Evolutionary conservation across 37 sponge, comb jelly and placozoan species (phyloP), one percentile per base, ranked within the genome.

Genomic region (Ianthella basta): DNA sequence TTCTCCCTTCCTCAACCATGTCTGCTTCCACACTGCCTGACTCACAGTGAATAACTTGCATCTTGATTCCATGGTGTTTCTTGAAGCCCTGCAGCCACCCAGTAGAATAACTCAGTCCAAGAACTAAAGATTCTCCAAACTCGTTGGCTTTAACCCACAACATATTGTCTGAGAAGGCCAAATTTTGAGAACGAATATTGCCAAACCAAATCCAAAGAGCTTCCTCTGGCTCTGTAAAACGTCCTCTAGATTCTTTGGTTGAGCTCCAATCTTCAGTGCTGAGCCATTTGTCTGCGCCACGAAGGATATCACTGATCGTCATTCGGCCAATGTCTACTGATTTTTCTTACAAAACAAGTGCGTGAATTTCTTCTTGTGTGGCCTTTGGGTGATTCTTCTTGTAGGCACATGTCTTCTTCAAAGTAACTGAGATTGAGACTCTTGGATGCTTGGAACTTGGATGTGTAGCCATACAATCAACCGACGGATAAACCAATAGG

Each of bases 161-260:
- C 13, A 72, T 72, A 6, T 37, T 37, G 19, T 72, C 73, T 37
- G 39, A 37, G 73, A 72, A 37, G 39, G 73, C 73, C 8, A 40
- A 37, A 37, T 40, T 40, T 8, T 37, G 36, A 10, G 39, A 8
- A 33, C 73, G 73, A 37, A 40, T 40, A 37, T 72, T 37, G 39
- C 73, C 32, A 72, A 72, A 72, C 73, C 73, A 72, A 32, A 72
- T 37, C 73, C 73, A 72, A 13, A 72, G 73, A 8, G 73, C 73
- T 13, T 72, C 73, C 36, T 72, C 73, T 19, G 36, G 21, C 20
- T 37, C 41, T 19, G 32, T 37, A 37, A 37, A 8, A 37, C 73
- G 35, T 8, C 13, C 36, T 37, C 73, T 37, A 37, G 39, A 72
- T 33, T 37, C 39, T 19, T 72, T 72, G n/a, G n/a, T n/a, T n/a